Evolutionary conservation across 2,888 invertebrate genomes (phyloP).

Genomic region (Drosophila acutilabella): DNA sequence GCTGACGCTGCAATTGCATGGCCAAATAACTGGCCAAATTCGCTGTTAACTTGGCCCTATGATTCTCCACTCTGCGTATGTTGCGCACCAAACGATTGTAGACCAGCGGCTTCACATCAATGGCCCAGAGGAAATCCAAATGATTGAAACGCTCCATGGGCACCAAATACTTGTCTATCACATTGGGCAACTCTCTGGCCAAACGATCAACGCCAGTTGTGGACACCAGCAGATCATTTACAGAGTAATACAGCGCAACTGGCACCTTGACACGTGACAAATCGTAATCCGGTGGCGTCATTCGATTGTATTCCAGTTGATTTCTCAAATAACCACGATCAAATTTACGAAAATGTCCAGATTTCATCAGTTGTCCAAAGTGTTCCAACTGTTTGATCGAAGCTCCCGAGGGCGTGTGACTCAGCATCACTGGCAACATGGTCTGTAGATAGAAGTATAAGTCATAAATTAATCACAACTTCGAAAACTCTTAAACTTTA

Average conservation of each 20-base stretch:
- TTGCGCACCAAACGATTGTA: conserved; percentile 85
- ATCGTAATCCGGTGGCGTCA: conserved; percentile 86
- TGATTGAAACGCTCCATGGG: conserved; percentile 87
- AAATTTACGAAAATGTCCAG: conserved; percentile 85
- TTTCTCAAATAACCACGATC: conserved; percentile 85
- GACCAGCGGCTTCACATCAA: conserved; percentile 85
- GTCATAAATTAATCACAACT: conserved; percentile 3
- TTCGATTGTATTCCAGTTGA: conserved; percentile 85
- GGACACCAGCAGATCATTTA: conserved; percentile 89
- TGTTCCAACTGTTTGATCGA: conserved; percentile 85
- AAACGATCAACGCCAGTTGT: conserved; percentile 87
- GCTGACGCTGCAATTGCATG: conserved; percentile 72
- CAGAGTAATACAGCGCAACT: conserved; percentile 87
- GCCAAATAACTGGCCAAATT: conserved; percentile 69
- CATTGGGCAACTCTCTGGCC: conserved; percentile 86
- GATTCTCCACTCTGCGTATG: conserved; percentile 83
- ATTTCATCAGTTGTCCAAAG: conserved; percentile 84
- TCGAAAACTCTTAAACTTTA: neutral
- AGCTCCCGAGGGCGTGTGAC: conserved; percentile 85
- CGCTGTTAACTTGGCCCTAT: conserved; percentile 75
- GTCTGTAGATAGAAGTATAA: conserved; percentile 69
- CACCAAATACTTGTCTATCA: conserved; percentile 86
- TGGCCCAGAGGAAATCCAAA: conserved; percentile 87
- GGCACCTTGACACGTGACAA: conserved; percentile 86
- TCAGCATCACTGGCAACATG: conserved; percentile 85